Evolutionary conservation across 2,113 vertebrate genomes (phyloP), one percentile per base, ranked within the genome.

Genomic region (Heterochromis multidens): DNA sequence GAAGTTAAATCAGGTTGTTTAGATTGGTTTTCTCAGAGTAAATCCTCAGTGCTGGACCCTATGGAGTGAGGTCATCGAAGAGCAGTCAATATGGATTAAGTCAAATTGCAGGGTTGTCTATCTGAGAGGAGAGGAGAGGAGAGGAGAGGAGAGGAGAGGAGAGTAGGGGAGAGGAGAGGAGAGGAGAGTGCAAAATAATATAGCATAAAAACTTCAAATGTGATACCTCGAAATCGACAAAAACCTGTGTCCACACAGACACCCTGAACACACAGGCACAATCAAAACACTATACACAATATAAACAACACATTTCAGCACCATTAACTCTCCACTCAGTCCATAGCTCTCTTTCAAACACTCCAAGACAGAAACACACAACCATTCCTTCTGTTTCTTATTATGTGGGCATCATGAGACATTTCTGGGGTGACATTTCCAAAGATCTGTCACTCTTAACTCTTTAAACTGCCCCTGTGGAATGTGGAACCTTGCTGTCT

Each of bases 81-180:
- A 95, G 90, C 93, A 95, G 95, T 96, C 95, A 92, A 95, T 96
- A 93, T 91, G 93, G 94, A 96, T 96, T 95, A 96, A 94, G 91
- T 87, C 88, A 96, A 95, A 96, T 95, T 92, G 93, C 91, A 89
- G 85, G 88, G 82, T 93, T 94, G 95, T 95, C 93, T 87, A 84
- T 90, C 86, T 27, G 83, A 91, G 81, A 83, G 33, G 40, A 14
- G 17, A 70, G 23, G 10, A 70, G 23, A 70, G 14, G 63, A 70
- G 23, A 46, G 54, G 59, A 80, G 62, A 43, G 43, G 35, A 49
- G 59, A 70, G 62, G 82, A 83, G 33, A 23, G 52, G 29, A 29
- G n/a, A 52, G 25, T 23, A 70, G 60, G 61, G 33, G 12, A 12
- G 40, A 43, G 40, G 12, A 12, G 40, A 43, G 40, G 12, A 11